A percentile compares a stretch with the other conserved stretches of the same genome.
Evolutionary conservation across 2,113 vertebrate genomes (phyloP).

Genomic region (Delphinapterus leucas): DNA sequence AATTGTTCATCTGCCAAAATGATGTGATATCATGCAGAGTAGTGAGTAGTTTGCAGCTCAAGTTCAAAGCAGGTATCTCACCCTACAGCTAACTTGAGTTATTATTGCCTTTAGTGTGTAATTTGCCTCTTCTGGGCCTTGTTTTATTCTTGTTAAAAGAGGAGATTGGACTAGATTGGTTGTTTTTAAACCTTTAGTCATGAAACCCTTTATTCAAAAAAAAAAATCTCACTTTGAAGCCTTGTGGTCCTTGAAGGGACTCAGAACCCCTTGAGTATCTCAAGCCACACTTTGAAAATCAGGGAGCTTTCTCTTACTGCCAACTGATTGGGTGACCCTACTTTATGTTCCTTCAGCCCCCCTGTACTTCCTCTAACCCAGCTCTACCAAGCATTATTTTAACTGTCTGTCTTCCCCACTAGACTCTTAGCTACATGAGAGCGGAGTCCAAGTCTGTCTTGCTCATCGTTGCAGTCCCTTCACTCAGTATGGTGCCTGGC

Average conservation of each 20-base stretch:
- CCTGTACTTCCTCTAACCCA: neutral
- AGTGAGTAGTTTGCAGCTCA: constrained; percentile 16
- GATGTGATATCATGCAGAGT: neutral
- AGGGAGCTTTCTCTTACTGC: neutral
- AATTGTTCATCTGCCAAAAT: constrained; percentile 26
- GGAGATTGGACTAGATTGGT: neutral
- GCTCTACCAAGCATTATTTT: neutral
- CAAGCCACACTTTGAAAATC: neutral
- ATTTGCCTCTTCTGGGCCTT: neutral
- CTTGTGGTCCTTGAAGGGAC: neutral
- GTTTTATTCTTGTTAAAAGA: constrained; percentile 32
- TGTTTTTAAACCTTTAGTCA: constrained; percentile 38
- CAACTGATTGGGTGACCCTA: neutral
- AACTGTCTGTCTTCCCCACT: neutral
- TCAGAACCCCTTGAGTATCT: neutral
- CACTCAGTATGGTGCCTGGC: neutral
- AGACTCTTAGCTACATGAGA: neutral
- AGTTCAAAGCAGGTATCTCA: constrained; percentile 32
- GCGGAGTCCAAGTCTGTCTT: neutral
- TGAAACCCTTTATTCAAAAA: constrained; percentile 14
- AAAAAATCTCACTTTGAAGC: neutral
- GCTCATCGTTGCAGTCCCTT: neutral
- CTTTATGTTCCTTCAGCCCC: neutral
- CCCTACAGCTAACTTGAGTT: neutral
- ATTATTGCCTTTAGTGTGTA: neutral